Percentiles rank a stretch among this genome's conserved stretches.
Conservation (phyloP, 2,797 vertebrate genomes). For the Neosilurus hyrtlii region DNA sequence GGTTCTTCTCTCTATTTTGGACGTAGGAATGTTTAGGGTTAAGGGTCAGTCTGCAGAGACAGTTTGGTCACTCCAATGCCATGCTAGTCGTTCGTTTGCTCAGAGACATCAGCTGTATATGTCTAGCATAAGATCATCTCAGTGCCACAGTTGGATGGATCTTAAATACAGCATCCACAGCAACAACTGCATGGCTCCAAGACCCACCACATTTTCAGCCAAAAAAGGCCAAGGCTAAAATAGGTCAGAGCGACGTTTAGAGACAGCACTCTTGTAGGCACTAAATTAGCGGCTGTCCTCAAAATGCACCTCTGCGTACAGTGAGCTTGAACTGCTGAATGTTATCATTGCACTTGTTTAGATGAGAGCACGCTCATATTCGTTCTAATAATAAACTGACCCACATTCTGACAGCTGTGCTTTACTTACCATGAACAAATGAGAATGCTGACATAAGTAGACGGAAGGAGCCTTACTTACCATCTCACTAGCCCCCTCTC, state of each 20-base stretch:
- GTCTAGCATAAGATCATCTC: slow-evolving; percentile 8
- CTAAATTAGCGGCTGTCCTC: slow-evolving; percentile 19
- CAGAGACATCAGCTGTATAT: slow-evolving; percentile 27
- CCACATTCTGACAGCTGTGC: slow-evolving; percentile 63
- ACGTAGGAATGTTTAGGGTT: slow-evolving; percentile 42
- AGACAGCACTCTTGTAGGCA: slow-evolving; percentile 28
- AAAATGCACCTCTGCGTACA: slow-evolving; percentile 45
- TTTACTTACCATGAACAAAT: slow-evolving; percentile 51
- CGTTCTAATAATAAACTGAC: slow-evolving; percentile 68
- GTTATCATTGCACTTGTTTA: slow-evolving; percentile 52
- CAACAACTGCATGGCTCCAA: slow-evolving; percentile 25
- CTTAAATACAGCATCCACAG: slow-evolving; percentile 42
- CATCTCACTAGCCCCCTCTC: neutral
- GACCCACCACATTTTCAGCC: slow-evolving; percentile 39
- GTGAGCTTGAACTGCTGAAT: slow-evolving; percentile 40
- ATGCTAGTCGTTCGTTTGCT: slow-evolving; percentile 15
- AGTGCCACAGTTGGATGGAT: slow-evolving; percentile 27
- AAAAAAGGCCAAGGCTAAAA: slow-evolving; percentile 54
- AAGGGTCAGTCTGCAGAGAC: slow-evolving; percentile 11
- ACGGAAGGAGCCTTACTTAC: slow-evolving; percentile 16
- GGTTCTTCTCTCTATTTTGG: slow-evolving; percentile 33
- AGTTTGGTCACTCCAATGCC: slow-evolving; percentile 17
- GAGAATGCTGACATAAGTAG: slow-evolving; percentile 21
- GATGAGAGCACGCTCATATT: slow-evolving; percentile 35
- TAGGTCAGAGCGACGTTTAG: slow-evolving; percentile 32